Conservation (phyloP, 2,113 vertebrate genomes). For the Dasyprocta punctata region DNA sequence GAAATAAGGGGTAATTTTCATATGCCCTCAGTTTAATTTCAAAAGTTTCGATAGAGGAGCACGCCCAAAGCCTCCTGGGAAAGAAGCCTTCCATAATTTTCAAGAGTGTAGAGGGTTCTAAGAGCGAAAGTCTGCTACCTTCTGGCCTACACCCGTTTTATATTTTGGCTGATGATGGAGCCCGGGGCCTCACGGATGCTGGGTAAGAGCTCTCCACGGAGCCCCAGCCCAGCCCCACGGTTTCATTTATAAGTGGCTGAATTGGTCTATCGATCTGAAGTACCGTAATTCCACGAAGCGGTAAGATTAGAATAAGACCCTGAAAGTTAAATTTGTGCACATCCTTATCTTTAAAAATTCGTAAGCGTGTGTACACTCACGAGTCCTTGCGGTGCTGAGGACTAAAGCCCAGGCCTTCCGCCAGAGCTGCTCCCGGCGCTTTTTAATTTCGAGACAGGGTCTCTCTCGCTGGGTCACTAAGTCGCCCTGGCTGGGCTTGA, state of each 20-base stretch:
- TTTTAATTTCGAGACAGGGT: neutral
- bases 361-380: neutral
- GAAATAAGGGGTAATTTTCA: neutral
- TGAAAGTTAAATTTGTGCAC: neutral
- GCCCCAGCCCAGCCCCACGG: neutral
- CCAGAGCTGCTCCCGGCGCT: neutral
- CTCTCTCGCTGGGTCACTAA: neutral
- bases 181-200: neutral
- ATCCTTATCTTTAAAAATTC: neutral
- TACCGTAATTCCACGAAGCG: neutral
- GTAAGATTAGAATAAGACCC: neutral
- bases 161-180: neutral
- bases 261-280: neutral
- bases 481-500: neutral
- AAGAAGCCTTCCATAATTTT: neutral
- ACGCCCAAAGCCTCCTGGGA: neutral
- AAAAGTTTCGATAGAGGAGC: neutral
- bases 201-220: neutral
- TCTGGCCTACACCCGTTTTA: neutral
- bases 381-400: neutral
- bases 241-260: neutral
- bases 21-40: slow-evolving; percentile 25
- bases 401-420: neutral
- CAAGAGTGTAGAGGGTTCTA: neutral
- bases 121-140: neutral